Percentiles rank a stretch among this genome's conserved stretches.
phyloP scores from a whole-genome alignment of 2,797 vertebrate genomes.

The Melanotaenia nigrans region DNA sequence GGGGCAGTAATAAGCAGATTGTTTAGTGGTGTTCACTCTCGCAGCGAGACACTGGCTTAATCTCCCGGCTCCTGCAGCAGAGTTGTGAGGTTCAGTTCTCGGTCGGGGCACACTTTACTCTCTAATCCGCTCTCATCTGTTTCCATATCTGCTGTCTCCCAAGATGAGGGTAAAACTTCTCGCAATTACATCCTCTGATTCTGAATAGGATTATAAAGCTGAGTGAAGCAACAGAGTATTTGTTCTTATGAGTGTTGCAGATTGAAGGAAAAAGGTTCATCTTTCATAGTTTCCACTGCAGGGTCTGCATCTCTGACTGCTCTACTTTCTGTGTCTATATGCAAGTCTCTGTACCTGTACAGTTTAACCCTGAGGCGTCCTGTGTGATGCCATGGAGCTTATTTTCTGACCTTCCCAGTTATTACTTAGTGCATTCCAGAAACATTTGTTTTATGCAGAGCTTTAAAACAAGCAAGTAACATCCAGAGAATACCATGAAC shows the following conservation, averaged over 20 bases:
- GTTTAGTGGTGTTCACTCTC: background rate
- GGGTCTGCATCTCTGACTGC: background rate
- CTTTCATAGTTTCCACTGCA: background rate
- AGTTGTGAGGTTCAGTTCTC: slow-evolving; percentile 32
- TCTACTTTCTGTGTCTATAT: background rate
- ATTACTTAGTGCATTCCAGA: slow-evolving; percentile 66
- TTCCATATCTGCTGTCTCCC: slow-evolving; percentile 26
- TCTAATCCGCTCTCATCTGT: slow-evolving; percentile 43
- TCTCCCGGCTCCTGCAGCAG: slow-evolving; percentile 13
- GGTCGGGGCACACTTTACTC: slow-evolving; percentile 18
- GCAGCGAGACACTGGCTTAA: slow-evolving; percentile 49
- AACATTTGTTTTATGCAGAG: slow-evolving; percentile 19
- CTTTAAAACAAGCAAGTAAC: slow-evolving; percentile 36
- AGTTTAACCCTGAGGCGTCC: slow-evolving; percentile 25
- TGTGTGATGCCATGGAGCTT: slow-evolving; percentile 39
- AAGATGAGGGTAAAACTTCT: slow-evolving; percentile 19
- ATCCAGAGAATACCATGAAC: slow-evolving; percentile 28
- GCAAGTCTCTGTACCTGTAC: slow-evolving; percentile 7
- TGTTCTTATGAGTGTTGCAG: slow-evolving; percentile 18
- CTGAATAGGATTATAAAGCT: slow-evolving; percentile 21
- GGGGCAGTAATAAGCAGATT: slow-evolving; percentile 5
- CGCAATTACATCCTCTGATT: background rate
- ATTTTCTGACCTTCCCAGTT: slow-evolving; percentile 31
- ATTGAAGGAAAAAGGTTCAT: background rate
- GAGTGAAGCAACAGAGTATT: slow-evolving; percentile 25